Evolutionary conservation across 2,888 invertebrate species (phyloP).

Genomic region (Hemicrepidius hirtus): DNA sequence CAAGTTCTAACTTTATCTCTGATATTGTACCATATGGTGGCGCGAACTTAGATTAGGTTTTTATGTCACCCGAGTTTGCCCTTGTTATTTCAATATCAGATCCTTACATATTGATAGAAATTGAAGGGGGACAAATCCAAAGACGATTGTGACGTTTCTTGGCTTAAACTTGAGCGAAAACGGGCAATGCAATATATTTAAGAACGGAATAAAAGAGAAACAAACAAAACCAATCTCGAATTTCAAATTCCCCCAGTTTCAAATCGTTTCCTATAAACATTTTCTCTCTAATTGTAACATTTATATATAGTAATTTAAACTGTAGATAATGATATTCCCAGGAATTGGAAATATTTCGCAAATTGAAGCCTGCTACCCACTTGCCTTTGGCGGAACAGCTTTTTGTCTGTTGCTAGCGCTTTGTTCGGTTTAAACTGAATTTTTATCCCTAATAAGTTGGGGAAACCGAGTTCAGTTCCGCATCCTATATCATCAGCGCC

Average conservation of each 20-base stretch:
- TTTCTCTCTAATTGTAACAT: constrained; percentile 8
- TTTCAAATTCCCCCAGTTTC: constrained; percentile 1
- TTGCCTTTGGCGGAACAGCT: constrained; percentile 7
- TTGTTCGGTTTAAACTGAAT: constrained; percentile 19
- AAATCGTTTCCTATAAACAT: background rate
- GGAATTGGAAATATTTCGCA: constrained; percentile 3
- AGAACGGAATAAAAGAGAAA: constrained; percentile 9
- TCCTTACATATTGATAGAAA: constrained; percentile 67
- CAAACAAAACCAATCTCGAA: background rate
- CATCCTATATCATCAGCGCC: no score
- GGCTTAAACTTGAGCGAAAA: constrained; percentile 45
- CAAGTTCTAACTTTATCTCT: constrained; percentile 52
- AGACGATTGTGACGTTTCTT: constrained; percentile 61
- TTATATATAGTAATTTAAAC: constrained; percentile 19
- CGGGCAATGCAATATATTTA: constrained; percentile 10
- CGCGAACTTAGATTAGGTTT: constrained; percentile 67
- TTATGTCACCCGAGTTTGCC: constrained; percentile 63
- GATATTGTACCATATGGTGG: constrained; percentile 66
- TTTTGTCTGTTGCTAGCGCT: background rate
- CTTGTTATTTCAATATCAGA: constrained; percentile 68
- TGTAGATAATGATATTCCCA: constrained; percentile 13
- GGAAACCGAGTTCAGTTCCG: background rate
- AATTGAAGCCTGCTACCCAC: constrained; percentile 5
- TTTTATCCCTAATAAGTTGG: background rate
- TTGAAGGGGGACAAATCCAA: constrained; percentile 60